A percentile compares a stretch with the other conserved stretches of the same genome.
These are phyloP conservation scores for Sthenelais limicola DNA, from an alignment of 2,888 invertebrate species.

Conservation along the genomic window DNA sequence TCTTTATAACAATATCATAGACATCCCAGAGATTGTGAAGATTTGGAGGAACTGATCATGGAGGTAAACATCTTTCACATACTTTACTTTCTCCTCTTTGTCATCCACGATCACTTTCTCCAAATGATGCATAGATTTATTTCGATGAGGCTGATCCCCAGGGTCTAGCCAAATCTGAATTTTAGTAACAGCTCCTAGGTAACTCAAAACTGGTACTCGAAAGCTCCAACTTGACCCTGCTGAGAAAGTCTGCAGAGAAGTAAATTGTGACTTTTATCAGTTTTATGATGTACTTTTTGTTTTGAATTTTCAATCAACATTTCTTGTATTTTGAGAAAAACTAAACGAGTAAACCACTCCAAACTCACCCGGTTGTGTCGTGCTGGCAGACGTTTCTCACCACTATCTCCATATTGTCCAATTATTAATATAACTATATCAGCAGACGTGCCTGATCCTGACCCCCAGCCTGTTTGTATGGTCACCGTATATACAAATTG, in stretches of 20 bases:
- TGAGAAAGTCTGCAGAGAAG: conserved; percentile 1
- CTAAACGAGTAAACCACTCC: no score
- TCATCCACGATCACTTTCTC: conserved; percentile 8
- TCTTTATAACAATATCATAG: no score
- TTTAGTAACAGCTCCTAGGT: conserved; percentile 3
- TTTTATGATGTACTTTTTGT: no score
- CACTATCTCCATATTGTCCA: conserved; percentile 66
- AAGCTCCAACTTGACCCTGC: not conserved
- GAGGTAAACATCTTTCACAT: not conserved
- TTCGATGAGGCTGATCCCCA: not conserved
- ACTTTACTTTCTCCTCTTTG: not conserved
- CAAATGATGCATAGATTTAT: not conserved
- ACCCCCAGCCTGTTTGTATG: conserved; percentile 69
- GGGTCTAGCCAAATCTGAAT: not conserved
- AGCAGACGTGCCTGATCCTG: conserved; percentile 64
- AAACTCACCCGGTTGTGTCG: no score
- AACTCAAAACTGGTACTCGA: not conserved
- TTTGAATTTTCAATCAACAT: no score
- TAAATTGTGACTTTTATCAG: no score
- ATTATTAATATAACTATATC: conserved; percentile 65
- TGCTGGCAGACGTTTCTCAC: no score
- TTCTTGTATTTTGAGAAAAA: no score
- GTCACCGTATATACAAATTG: conserved; percentile 71
- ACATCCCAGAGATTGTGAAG: no score
- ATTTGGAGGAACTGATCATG: not conserved